A percentile compares a stretch with the other conserved stretches of the same genome.
These are phyloP conservation scores for Papilio polytes DNA, from an alignment of 1,140 invertebrate species.

Conservation along the genomic window DNA sequence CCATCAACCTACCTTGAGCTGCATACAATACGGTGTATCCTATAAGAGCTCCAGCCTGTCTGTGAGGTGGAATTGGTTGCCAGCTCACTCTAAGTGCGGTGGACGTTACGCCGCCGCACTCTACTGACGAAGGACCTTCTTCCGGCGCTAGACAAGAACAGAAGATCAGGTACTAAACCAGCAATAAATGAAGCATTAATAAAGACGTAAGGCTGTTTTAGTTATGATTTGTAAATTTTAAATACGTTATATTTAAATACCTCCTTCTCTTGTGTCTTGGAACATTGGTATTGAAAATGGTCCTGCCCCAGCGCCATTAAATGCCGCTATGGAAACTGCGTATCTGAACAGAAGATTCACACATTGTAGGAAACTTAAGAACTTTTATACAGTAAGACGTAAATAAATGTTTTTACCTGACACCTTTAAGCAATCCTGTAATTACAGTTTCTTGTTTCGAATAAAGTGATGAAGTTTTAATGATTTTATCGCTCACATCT, in stretches of 20 bases:
- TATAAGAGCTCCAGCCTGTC: slow-evolving; percentile 91
- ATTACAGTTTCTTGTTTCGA: slow-evolving; percentile 80
- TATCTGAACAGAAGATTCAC: slow-evolving; percentile 57
- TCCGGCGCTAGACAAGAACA: slow-evolving; percentile 85
- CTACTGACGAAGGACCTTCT: slow-evolving; percentile 87
- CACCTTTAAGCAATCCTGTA: slow-evolving; percentile 72
- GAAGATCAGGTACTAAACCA: background rate
- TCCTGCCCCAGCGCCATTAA: slow-evolving; percentile 93
- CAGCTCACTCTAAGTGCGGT: slow-evolving; percentile 91
- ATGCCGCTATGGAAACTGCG: slow-evolving; percentile 92
- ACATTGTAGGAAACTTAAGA: background rate
- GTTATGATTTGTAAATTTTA: too few relatives aligned
- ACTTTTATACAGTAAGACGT: background rate
- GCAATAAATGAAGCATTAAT: too few relatives aligned
- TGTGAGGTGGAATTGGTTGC: slow-evolving; percentile 89
- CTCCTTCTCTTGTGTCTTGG: slow-evolving; percentile 91
- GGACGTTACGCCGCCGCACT: slow-evolving; percentile 88
- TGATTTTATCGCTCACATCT: slow-evolving; percentile 73
- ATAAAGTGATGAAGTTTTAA: slow-evolving; percentile 75
- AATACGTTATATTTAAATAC: too few relatives aligned
- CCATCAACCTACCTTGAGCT: slow-evolving; percentile 61
- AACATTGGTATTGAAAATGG: slow-evolving; percentile 90
- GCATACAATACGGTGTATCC: slow-evolving; percentile 89
- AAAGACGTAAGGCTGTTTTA: too few relatives aligned
- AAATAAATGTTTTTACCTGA: slow-evolving; percentile 60